These are phyloP conservation scores for Catostylus mosaicus DNA, from an alignment of 30 jellyfish, hydroid and myxozoan genomes.

Conservation along the genomic window DNA sequence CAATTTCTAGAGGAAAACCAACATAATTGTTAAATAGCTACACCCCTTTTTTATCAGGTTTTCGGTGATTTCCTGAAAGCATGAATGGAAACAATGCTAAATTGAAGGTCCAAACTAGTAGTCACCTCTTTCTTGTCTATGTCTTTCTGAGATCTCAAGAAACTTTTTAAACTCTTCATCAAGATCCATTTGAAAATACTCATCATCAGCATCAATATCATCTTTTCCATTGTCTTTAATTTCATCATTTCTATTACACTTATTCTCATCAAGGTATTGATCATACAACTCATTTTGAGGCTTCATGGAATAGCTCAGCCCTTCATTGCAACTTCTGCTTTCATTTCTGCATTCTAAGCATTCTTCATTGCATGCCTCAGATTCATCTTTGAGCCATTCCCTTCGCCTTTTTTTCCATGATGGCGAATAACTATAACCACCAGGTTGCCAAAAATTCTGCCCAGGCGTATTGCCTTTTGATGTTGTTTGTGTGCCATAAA, in stretches of 20 bases:
- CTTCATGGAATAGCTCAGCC: too few relatives aligned
- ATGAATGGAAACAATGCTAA: too few relatives aligned
- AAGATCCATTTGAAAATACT: constrained; percentile 53
- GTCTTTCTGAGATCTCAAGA: constrained; percentile 68
- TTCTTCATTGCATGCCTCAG: background rate
- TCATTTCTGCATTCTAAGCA: background rate
- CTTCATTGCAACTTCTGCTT: background rate
- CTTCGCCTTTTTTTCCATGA: background rate
- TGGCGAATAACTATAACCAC: background rate
- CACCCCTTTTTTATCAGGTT: too few relatives aligned
- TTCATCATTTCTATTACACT: too few relatives aligned
- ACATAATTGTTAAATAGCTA: too few relatives aligned
- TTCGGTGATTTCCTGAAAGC: too few relatives aligned
- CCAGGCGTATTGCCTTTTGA: background rate
- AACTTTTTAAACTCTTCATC: constrained; percentile 69
- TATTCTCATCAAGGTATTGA: background rate
- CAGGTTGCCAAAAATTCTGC: too few relatives aligned
- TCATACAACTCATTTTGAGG: too few relatives aligned
- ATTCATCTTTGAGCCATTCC: background rate
- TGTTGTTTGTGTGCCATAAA: background rate
- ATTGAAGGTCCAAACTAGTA: too few relatives aligned
- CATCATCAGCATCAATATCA: background rate
- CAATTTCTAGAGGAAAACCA: too few relatives aligned
- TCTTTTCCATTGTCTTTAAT: background rate
- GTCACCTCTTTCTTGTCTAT: constrained; percentile 73